Percentiles rank a stretch among this genome's conserved stretches.
These are phyloP conservation scores for Myocastor coypus DNA, from an alignment of 2,113 vertebrate species.

Conservation along the genomic window DNA sequence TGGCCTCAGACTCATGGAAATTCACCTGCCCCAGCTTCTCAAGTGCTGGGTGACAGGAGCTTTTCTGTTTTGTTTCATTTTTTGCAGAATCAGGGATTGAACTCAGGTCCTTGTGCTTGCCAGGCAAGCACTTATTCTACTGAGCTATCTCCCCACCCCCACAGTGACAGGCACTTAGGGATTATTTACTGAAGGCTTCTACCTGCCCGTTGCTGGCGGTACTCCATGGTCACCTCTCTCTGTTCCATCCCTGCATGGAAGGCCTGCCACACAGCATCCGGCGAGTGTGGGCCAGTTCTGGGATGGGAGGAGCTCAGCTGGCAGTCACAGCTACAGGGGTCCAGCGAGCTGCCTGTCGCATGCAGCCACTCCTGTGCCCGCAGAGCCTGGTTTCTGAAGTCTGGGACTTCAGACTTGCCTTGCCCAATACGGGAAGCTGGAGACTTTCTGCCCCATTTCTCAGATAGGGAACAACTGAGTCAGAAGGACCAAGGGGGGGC, in stretches of 20 bases:
- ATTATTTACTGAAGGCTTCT: neutral
- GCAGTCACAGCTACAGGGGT: neutral
- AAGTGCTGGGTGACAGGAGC: neutral
- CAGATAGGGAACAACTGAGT: neutral
- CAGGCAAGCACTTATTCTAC: too few species aligned
- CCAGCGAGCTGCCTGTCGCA: neutral
- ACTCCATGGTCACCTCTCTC: neutral
- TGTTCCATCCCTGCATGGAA: neutral
- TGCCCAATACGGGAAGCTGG: neutral
- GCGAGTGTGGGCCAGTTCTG: neutral
- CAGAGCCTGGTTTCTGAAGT: neutral
- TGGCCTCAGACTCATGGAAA: neutral
- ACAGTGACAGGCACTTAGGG: neutral
- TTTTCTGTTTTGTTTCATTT: too few species aligned
- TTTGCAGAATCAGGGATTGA: too few species aligned
- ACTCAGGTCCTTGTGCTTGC: too few species aligned
- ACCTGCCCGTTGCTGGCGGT: neutral
- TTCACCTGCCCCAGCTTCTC: neutral
- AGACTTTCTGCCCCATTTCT: neutral
- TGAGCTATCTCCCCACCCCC: too few species aligned
- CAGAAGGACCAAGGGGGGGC: neutral
- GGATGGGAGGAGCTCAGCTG: neutral
- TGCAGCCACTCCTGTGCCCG: neutral
- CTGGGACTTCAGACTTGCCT: neutral
- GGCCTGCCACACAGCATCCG: neutral